Evolutionary conservation across 2,888 invertebrate species (phyloP), one percentile per base, ranked within the genome.

Genomic region (Lutraria lutraria): DNA sequence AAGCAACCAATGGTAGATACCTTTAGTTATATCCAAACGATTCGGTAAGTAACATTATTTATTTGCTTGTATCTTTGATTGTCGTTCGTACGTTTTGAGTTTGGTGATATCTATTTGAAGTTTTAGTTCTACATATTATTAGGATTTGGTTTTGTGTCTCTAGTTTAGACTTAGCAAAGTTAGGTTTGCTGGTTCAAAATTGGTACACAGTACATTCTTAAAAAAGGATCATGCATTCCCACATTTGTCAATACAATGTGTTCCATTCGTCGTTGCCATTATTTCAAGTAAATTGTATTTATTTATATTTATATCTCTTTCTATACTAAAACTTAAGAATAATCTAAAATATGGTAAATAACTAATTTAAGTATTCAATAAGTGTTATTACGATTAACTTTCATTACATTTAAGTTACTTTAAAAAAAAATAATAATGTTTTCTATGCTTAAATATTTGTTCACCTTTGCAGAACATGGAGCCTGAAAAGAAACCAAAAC

Each of bases 401-500:
- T 43, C 43, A 43, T 43, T 4, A 43, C 43, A 43, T 43, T 43
- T 43, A 43, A 43, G 4, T 43, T 43, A 43, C 8, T 43, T 2
- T 8, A 43, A 4, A 4, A 43, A 4, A 8, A 43, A 4, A 43
- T 4, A 43, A 43, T 43, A 43, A 43, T 43, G 43, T 43, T 43
- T 43, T 68, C 10, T 12, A 25, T 25, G 25, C 25, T 68, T 68
- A 68, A 25, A 16, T 16, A 34, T 76, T 4, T 16, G 16, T 25
- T 34, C 31, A 31, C 19, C 8, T 34, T 76, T 76, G 34, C 31
- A 76, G 76, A 31, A 31, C 31, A 76, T 76, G 76, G 76, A 76
- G 13, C 16, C 31, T 3, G 86, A 86, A 92, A 94, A 29, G 94
- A 60, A 92, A 54, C 88, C 89, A 31, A 89, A 96, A 56, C 79